Evolutionary conservation across 2,797 vertebrate species (phyloP).

Genomic region (Percopsis omiscomaycus): DNA sequence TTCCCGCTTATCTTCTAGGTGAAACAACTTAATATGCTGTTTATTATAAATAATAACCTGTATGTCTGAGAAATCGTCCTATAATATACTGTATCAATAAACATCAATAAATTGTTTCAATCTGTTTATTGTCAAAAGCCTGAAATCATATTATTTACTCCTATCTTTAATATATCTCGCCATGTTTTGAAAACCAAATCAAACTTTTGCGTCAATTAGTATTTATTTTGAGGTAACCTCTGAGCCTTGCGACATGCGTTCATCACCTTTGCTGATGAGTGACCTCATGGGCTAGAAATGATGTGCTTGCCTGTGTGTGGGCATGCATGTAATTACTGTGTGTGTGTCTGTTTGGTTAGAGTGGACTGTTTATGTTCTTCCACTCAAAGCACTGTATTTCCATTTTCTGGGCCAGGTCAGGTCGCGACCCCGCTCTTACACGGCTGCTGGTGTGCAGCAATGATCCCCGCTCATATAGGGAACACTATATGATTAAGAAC

Average conservation of each 20-base stretch:
- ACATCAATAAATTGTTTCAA: not conserved
- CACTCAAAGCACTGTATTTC: conserved; percentile 50
- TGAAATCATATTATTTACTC: not conserved
- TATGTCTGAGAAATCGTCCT: conserved; percentile 6
- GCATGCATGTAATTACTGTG: not conserved
- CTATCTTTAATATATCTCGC: not conserved
- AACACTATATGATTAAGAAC: conserved; percentile 73
- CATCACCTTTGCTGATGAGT: conserved; percentile 28
- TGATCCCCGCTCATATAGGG: conserved; percentile 44
- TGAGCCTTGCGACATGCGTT: conserved; percentile 35
- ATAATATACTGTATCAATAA: not conserved
- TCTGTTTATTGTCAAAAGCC: not conserved
- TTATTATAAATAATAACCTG: not conserved
- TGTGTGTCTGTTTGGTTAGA: conserved; percentile 5
- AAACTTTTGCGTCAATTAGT: not conserved
- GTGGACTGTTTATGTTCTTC: conserved; percentile 36
- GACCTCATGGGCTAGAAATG: not conserved
- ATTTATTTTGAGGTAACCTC: conserved; percentile 12
- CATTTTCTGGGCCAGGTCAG: conserved; percentile 32
- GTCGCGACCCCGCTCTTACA: conserved; percentile 53
- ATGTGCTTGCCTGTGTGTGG: not conserved
- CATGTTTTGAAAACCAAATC: too few species aligned
- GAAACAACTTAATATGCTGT: conserved; percentile 4
- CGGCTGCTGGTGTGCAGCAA: conserved; percentile 46
- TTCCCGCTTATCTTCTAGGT: conserved; percentile 1